Conservation (phyloP, 2,797 vertebrate species). For the Morelia viridis region DNA sequence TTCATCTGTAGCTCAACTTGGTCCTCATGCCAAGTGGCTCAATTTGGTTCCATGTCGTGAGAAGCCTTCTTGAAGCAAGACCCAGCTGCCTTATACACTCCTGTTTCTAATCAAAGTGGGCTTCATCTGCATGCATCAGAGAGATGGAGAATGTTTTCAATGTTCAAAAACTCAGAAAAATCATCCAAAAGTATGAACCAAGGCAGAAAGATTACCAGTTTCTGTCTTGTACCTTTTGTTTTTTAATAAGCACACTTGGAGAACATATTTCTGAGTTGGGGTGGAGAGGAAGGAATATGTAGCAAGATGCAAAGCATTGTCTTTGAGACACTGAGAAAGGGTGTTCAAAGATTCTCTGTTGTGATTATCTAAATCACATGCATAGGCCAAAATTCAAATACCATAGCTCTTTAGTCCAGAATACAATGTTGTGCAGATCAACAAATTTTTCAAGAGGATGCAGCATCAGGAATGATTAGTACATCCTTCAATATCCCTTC, state of each 20-base stretch:
- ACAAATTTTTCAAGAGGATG: background rate
- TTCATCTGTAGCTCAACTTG: background rate
- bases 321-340: background rate
- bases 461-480: background rate
- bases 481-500: background rate
- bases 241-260: background rate
- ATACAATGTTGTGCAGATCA: background rate
- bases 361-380: background rate
- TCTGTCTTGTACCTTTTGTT: background rate
- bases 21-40: background rate
- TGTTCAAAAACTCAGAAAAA: background rate
- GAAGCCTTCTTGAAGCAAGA: background rate
- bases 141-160: background rate
- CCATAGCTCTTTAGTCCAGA: background rate
- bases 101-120: background rate
- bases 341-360: background rate
- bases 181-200: background rate
- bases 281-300: background rate
- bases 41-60: background rate
- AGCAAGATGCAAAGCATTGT: background rate
- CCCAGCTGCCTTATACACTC: background rate
- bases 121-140: background rate
- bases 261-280: background rate
- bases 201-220: background rate
- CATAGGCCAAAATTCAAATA: background rate